Evolutionary conservation across 2,888 invertebrate species (phyloP).

Genomic region (Argynnis bischoffii): DNA sequence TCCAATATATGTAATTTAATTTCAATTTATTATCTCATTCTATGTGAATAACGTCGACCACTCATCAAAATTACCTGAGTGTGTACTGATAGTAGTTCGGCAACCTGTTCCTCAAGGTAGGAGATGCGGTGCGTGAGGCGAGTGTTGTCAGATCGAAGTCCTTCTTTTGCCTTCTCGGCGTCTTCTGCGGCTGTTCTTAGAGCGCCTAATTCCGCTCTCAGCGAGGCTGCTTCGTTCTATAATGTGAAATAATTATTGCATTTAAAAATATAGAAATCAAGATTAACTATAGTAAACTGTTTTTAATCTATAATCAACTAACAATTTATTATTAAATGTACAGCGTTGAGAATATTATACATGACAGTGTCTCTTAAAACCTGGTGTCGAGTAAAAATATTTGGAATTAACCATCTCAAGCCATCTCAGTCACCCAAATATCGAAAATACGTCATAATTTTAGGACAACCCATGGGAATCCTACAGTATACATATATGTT

Average conservation of each 20-base stretch:
- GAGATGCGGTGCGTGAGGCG: slow-evolving; percentile 93
- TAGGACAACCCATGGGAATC: no score
- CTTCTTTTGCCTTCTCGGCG: slow-evolving; percentile 84
- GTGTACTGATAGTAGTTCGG: slow-evolving; percentile 79
- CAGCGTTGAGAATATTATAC: no score
- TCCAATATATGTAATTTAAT: background rate
- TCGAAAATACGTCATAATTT: no score
- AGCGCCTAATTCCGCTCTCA: slow-evolving; percentile 82
- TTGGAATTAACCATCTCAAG: no score
- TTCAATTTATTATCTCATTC: background rate
- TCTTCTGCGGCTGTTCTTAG: slow-evolving; percentile 84
- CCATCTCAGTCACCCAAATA: no score
- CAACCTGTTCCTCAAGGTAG: slow-evolving; percentile 93
- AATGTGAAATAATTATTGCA: slow-evolving; percentile 4
- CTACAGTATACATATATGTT: background rate
- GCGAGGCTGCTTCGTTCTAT: slow-evolving; percentile 77
- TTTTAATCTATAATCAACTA: no score
- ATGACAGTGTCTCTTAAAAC: no score
- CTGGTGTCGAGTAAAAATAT: no score
- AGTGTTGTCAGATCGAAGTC: slow-evolving; percentile 89
- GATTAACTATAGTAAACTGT: no score
- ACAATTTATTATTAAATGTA: no score
- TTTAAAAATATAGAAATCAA: no score
- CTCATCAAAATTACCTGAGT: slow-evolving; percentile 53
- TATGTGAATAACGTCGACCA: background rate